Conservation (phyloP, 2,797 vertebrate species). For the Hyperoplus lanceolatus region DNA sequence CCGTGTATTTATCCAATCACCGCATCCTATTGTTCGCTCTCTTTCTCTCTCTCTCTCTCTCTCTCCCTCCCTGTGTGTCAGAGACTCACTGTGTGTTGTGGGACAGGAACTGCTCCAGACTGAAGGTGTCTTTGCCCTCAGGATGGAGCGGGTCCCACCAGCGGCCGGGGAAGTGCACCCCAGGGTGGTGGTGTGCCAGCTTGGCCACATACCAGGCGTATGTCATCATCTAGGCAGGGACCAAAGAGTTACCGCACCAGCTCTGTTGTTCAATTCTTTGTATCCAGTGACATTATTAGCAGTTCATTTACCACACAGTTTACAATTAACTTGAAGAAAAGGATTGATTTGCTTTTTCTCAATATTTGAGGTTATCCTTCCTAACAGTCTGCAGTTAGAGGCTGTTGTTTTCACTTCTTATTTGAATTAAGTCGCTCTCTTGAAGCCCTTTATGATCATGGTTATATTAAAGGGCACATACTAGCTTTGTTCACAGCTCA, state of each 20-base stretch:
- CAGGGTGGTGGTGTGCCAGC: constrained; percentile 90
- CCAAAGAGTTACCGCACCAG: constrained; percentile 30
- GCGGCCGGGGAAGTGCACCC: constrained; percentile 90
- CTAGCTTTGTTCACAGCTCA: background rate
- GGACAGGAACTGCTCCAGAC: constrained; percentile 92
- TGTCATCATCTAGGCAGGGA: constrained; percentile 93
- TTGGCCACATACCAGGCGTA: constrained; percentile 96
- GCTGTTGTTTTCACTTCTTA: background rate
- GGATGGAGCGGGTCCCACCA: constrained; percentile 89
- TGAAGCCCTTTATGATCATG: background rate
- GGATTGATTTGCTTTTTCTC: constrained; percentile 11
- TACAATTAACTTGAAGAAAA: constrained; percentile 1
- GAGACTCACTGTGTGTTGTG: constrained; percentile 92
- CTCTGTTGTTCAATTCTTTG: constrained; percentile 30
- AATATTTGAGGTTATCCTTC: background rate
- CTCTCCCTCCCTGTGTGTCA: constrained; percentile 79
- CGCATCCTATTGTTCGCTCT: constrained; percentile 38
- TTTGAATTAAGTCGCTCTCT: background rate
- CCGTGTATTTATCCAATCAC: constrained; percentile 49
- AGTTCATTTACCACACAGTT: constrained; percentile 10
- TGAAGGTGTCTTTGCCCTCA: constrained; percentile 89
- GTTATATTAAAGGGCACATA: constrained; percentile 2
- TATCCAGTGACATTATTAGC: constrained; percentile 18
- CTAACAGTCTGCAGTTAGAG: background rate
- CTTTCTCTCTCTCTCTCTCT: no score